Evolutionary conservation across 2,113 vertebrate species (phyloP), one percentile per base, ranked within the genome.

Genomic region (Eupsittula cactorum): DNA sequence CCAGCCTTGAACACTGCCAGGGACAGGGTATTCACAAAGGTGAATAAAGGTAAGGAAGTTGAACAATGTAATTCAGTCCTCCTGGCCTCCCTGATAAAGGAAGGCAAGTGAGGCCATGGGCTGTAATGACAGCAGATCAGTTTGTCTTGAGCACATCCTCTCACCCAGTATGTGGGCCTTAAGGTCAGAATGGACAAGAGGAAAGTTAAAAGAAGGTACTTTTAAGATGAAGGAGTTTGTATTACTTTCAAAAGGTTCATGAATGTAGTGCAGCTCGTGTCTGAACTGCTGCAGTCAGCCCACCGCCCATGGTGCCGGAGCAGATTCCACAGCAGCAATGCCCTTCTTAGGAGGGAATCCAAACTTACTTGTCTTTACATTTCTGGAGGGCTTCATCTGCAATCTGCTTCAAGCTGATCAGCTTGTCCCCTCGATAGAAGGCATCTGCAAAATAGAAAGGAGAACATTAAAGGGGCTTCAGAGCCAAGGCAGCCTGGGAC

Each of bases 401-500:
- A 93, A 99, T 98, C 86, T 98, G 97, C 97, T 99, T 99, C 97
- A 99, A 95, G 97, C 98, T 99, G 97, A 99, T 98, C 96, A 99
- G 98, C 55, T 99, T 99, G 97, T 99, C 99, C 55, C 99, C 99
- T 97, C 99, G 98, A 97, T 98, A 99, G 98, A 99, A 99, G 69
- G 98, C 99, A 97, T 99, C 99, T 99, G 97, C 78, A 94, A 82
- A 93, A 93, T 0, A 9, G 41, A 21, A 75, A 82, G 55, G 69
- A 65, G 71, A 90, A 87, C 9, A 46, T 96, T 37, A 93, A 73
- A 95, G 11, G 25, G 20, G 60, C 39, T 64, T 69, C 39, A 41
- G 33, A 70, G 41, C 70, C 81, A 69, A 47, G 55, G 42, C 60
- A 85, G 80, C 53, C 46, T 77, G 77, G 63, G 63, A 82, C 57